Evolutionary conservation across 1,140 invertebrate species (phyloP), one percentile per base, ranked within the genome.

Genomic region (Orchesella cincta): DNA sequence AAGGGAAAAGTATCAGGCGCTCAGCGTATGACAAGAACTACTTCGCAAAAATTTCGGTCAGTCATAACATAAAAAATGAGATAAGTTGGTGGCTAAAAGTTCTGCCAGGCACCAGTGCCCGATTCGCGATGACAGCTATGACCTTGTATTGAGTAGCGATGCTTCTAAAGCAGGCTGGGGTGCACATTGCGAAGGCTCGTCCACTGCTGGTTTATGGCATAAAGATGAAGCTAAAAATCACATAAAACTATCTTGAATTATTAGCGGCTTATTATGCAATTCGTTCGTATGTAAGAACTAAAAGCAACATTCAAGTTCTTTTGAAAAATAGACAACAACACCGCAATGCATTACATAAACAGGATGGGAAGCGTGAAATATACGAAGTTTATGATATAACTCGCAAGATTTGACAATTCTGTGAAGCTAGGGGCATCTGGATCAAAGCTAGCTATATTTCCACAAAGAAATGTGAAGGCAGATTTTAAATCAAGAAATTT

Each of bases 271-370:
- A 67, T 14, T 62, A 78, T 0, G 46, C n/a, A 18, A 0, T 78
- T 62, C 5, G 2, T 5, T 16, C 20, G 16, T 78, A 74, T 70
- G 33, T 16, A 8, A 26, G 28, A 23, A 31, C 36, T 0, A 28
- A 57, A 1, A n/a, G 36, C 16, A n/a, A 0, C 29, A 70, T 67
- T 12, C 20, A 31, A 33, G 23, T 72, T 5, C 35, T 78, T 18
- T 14, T 75, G 0, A 18, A 62, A 67, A 46, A 29, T 75, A 0
- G 77, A 78, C 26, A 78, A 70, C 34, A 71, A 3, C 3, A 46
- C 39, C 5, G 77, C 77, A 33, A 57, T 78, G 5, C 26, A 72
- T 12, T 78, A 78, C 57, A 75, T 78, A 1, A 78, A 78, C 52
- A 35, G 64, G 2, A 46, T 54, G 8, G 77, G 77, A 1, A 73